phyloP scores from a whole-genome alignment of 2,888 invertebrate species.

The Gymnosoma rotundatum region DNA sequence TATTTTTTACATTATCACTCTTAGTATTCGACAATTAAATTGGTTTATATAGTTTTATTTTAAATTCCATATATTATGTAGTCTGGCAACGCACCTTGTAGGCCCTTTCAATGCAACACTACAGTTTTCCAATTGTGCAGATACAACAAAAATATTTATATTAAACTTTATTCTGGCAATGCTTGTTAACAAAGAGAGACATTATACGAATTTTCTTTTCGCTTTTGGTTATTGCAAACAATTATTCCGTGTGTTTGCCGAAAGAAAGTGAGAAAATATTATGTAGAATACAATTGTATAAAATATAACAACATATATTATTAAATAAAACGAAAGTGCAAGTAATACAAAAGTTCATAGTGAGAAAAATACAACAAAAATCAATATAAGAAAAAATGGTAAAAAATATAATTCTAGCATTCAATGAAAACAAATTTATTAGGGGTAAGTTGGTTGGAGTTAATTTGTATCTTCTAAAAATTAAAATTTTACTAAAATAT shows the following conservation, averaged over 20 bases:
- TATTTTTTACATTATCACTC: too few relatives aligned
- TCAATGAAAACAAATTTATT: slow-evolving; percentile 18
- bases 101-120: slow-evolving; percentile 4
- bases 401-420: not conserved
- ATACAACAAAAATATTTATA: not conserved
- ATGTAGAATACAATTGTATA: not conserved
- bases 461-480: not conserved
- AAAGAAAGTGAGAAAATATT: slow-evolving; percentile 1
- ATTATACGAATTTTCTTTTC: slow-evolving; percentile 35
- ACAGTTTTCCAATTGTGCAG: not conserved
- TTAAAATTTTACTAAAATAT: not conserved
- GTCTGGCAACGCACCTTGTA: not conserved
- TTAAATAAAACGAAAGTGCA: slow-evolving; percentile 14
- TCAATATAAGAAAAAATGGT: not conserved
- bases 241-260: slow-evolving; percentile 12
- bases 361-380: not conserved
- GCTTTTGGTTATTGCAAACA: slow-evolving; percentile 8
- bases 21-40: too few relatives aligned
- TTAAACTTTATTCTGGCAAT: slow-evolving; percentile 32
- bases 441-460: slow-evolving; percentile 39
- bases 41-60: too few relatives aligned
- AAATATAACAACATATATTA: slow-evolving; percentile 3
- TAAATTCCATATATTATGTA: too few relatives aligned
- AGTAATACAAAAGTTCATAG: not conserved
- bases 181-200: slow-evolving; percentile 21